A percentile compares a stretch with the other conserved stretches of the same genome.
Conservation (phyloP, 2,888 invertebrate species). For the Adelphocoris suturalis region DNA sequence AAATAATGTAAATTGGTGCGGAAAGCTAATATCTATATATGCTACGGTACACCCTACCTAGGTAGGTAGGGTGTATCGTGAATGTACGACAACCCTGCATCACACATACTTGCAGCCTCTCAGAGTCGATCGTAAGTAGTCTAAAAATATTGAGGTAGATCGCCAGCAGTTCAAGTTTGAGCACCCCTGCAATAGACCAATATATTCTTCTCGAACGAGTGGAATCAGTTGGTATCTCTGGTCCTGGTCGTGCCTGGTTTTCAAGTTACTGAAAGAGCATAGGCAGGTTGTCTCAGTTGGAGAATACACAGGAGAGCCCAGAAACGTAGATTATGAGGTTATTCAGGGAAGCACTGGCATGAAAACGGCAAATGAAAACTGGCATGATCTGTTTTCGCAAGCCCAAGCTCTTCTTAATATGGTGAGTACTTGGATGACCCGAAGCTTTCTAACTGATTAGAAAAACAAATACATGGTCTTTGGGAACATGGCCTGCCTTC, state of each 20-base stretch:
- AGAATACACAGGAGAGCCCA: not conserved
- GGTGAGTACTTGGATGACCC: slow-evolving; percentile 15
- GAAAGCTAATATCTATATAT: too few relatives aligned
- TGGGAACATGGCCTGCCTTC: not conserved
- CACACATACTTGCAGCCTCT: too few relatives aligned
- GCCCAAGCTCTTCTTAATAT: slow-evolving; percentile 17
- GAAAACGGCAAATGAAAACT: not conserved
- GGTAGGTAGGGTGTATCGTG: too few relatives aligned
- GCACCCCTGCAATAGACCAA: slow-evolving; percentile 36
- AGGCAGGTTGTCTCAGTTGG: slow-evolving; percentile 29
- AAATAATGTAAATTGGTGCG: too few relatives aligned
- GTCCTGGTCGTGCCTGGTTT: slow-evolving; percentile 45
- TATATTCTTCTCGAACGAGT: slow-evolving; percentile 36
- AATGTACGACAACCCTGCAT: too few relatives aligned
- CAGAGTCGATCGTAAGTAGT: slow-evolving; percentile 33
- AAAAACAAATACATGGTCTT: slow-evolving; percentile 36
- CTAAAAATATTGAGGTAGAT: not conserved
- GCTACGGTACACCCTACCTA: too few relatives aligned
- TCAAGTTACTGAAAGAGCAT: slow-evolving; percentile 3
- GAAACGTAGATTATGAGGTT: slow-evolving; percentile 38
- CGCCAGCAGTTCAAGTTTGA: too few relatives aligned
- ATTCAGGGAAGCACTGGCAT: slow-evolving; percentile 23
- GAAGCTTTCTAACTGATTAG: not conserved
- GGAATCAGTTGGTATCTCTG: slow-evolving; percentile 37
- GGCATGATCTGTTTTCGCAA: slow-evolving; percentile 7